These are phyloP conservation scores for Thunnus maccoyii DNA, from an alignment of 2,113 vertebrate species.

Conservation along the genomic window DNA sequence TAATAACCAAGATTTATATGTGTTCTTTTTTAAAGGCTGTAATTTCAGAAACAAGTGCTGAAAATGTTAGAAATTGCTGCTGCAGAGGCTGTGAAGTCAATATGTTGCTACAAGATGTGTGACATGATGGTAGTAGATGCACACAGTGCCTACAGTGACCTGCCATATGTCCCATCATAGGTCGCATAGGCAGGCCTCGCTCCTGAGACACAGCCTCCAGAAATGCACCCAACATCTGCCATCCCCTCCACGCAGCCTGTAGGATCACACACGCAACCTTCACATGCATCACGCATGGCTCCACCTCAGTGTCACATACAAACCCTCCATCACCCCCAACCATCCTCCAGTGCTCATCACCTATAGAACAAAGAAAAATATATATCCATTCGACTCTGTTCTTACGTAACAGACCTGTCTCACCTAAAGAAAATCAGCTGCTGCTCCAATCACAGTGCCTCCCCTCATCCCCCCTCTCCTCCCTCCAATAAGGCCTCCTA, in stretches of 20 bases:
- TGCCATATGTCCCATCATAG: slow-evolving; percentile 74
- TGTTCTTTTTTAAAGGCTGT: not conserved
- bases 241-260: slow-evolving; percentile 33
- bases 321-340: slow-evolving; percentile 40
- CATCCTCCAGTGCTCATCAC: slow-evolving; percentile 40
- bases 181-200: slow-evolving; percentile 52
- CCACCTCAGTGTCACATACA: slow-evolving; percentile 50
- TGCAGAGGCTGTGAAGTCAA: slow-evolving; percentile 27
- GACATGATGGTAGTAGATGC: slow-evolving; percentile 37
- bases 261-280: slow-evolving; percentile 51
- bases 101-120: slow-evolving; percentile 33
- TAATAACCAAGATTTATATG: not conserved
- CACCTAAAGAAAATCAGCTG: slow-evolving; percentile 60
- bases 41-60: not conserved
- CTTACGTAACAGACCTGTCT: slow-evolving; percentile 73
- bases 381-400: slow-evolving; percentile 40
- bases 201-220: slow-evolving; percentile 64
- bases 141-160: slow-evolving; percentile 57
- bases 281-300: slow-evolving; percentile 47
- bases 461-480: slow-evolving; percentile 9
- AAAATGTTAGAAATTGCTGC: slow-evolving; percentile 3
- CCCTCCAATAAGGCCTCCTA: slow-evolving; percentile 57
- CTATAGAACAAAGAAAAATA: slow-evolving; percentile 51
- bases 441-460: slow-evolving; percentile 47
- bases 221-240: slow-evolving; percentile 74